phyloP scores from a whole-genome alignment of 2,888 invertebrate genomes.

The Dascillus cervinus region DNA sequence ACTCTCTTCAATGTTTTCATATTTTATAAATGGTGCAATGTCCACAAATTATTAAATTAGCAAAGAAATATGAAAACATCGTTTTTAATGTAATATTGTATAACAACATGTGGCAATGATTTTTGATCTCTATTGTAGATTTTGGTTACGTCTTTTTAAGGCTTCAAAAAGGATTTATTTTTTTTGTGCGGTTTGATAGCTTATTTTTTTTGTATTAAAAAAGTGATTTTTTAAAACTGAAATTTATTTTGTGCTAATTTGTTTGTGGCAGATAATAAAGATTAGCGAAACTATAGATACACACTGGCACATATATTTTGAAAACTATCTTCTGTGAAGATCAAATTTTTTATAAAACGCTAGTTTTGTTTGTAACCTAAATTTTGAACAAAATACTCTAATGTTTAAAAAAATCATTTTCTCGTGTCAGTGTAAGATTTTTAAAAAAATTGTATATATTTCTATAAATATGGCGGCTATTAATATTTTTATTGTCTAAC shows the following conservation, averaged over 20 bases:
- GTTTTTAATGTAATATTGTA: constrained; percentile 17
- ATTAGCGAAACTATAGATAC: no score
- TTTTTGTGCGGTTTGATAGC: constrained; percentile 13
- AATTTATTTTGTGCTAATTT: no score
- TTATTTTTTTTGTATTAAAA: no score
- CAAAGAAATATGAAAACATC: constrained; percentile 9
- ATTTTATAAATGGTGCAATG: constrained; percentile 16
- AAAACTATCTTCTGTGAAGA: constrained; percentile 36
- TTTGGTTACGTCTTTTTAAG: no score
- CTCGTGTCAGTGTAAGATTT: constrained; percentile 36
- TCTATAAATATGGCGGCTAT: constrained; percentile 38
- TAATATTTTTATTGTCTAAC: constrained; percentile 36
- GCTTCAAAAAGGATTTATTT: constrained; percentile 6
- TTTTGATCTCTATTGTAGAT: constrained; percentile 37
- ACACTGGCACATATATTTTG: constrained; percentile 27
- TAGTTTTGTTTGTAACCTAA: no score
- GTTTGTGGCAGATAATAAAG: no score
- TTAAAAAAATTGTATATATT: constrained; percentile 33
- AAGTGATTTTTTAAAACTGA: no score
- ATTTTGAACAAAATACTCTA: constrained; percentile 17
- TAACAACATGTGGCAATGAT: constrained; percentile 40
- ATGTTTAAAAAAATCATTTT: constrained; percentile 16
- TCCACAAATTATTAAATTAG: constrained; percentile 9
- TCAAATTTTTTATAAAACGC: no score
- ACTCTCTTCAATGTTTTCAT: constrained; percentile 19